A percentile compares a stretch with the other conserved stretches of the same genome.
phyloP scores from a whole-genome alignment of 2,888 invertebrate genomes.

The Oeneis ivallda region DNA sequence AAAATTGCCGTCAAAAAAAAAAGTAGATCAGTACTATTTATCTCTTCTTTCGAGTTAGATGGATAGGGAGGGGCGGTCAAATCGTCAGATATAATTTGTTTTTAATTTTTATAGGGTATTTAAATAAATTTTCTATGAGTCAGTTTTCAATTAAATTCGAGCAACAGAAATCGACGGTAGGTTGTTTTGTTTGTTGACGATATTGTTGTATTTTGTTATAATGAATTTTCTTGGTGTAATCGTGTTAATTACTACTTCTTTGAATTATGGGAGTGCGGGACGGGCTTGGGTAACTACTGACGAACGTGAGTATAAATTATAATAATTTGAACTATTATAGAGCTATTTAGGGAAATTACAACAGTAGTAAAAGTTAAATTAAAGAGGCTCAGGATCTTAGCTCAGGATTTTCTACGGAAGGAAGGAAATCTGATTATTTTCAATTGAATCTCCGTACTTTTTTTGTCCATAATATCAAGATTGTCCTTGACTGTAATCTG shows the following conservation, averaged over 20 bases:
- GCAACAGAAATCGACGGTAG: not conserved
- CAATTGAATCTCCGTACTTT: too few relatives aligned
- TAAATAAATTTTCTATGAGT: not conserved
- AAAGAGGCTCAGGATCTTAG: not conserved
- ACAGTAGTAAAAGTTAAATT: not conserved
- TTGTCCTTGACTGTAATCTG: too few relatives aligned
- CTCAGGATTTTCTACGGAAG: too few relatives aligned
- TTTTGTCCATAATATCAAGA: too few relatives aligned
- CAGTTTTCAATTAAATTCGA: not conserved
- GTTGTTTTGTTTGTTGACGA: conserved; percentile 5
- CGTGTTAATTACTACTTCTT: conserved; percentile 23
- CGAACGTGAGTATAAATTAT: conserved; percentile 57
- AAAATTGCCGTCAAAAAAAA: conserved; percentile 19
- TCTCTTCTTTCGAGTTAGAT: conserved; percentile 25
- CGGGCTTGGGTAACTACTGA: conserved; percentile 59
- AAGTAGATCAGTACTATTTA: conserved; percentile 18
- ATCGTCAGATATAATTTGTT: not conserved
- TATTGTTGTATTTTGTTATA: conserved; percentile 3
- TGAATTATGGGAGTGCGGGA: conserved; percentile 28
- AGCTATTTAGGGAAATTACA: not conserved
- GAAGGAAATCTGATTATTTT: too few relatives aligned
- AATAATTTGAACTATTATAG: not conserved
- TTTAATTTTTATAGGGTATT: not conserved
- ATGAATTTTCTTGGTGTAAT: conserved; percentile 14
- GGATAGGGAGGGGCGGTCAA: not conserved